Percentiles rank a stretch among this genome's conserved stretches.
phyloP scores from a whole-genome alignment of 2,888 invertebrate genomes.

The Tridacna gigas region DNA sequence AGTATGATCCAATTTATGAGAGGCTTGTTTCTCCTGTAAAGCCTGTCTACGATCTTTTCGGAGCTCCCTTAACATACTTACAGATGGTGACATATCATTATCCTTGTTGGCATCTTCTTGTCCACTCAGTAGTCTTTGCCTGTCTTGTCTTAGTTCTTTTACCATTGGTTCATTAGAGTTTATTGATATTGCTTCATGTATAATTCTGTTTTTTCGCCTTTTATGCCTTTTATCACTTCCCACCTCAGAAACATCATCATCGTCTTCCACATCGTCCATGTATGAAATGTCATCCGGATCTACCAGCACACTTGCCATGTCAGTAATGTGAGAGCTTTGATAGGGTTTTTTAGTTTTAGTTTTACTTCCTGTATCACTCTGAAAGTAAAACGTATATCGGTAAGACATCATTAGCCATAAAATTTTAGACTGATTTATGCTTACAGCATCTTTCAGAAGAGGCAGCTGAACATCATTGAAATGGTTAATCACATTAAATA shows the following conservation, averaged over 20 bases:
- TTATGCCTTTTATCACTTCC: constrained; percentile 12
- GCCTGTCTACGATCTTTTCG: constrained; percentile 18
- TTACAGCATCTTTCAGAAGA: too few relatives aligned
- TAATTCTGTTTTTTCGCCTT: constrained; percentile 22
- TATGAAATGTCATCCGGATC: constrained; percentile 48
- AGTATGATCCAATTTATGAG: background rate
- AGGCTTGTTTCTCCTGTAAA: constrained; percentile 5
- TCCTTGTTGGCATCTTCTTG: background rate
- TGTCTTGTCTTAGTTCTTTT: constrained; percentile 41
- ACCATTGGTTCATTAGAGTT: constrained; percentile 33
- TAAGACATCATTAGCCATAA: too few relatives aligned
- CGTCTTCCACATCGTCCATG: constrained; percentile 50
- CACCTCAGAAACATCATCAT: constrained; percentile 1
- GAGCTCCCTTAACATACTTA: constrained; percentile 9
- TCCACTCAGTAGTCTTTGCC: constrained; percentile 30
- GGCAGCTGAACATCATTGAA: too few relatives aligned
- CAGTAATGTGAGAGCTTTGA: too few relatives aligned
- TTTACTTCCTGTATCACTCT: too few relatives aligned
- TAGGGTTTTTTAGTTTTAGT: too few relatives aligned
- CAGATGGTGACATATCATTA: background rate
- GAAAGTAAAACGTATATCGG: too few relatives aligned
- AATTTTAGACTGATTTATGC: too few relatives aligned
- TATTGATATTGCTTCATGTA: constrained; percentile 32
- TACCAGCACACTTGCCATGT: constrained; percentile 53
- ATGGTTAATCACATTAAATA: too few relatives aligned